Evolutionary conservation across 2,113 vertebrate species (phyloP), one percentile per base, ranked within the genome.

Genomic region (Pachyramphus minor): DNA sequence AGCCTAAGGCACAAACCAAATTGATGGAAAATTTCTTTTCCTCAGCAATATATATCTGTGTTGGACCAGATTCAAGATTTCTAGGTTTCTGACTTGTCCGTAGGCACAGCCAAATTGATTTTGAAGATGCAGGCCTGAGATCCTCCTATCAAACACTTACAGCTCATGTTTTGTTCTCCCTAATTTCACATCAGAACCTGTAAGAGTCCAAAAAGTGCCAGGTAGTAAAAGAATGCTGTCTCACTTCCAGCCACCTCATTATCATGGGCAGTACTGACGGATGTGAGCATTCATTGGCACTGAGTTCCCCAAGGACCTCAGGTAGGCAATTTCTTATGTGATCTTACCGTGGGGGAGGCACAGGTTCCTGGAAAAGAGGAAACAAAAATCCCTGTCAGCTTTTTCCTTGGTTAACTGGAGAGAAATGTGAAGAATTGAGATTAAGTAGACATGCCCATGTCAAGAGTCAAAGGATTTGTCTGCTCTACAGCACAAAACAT

Each of bases 301-400:
- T 4, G 66, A 44, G 27, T 22, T 71, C 73, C 73, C 52, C 0
- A 0, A 68, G 52, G 47, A 81, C 19, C 1, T 3, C 41, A 87
- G 81, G 58, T 75, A 63, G 82, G 30, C 0, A 5, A 68, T 71
- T 62, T 81, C 69, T 35, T 60, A 31, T 52, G 31, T 49, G 67
- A 50, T 37, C 95, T 96, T 96, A 97, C 96, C 96, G 69, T 93
- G 95, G 96, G 47, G 93, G 96, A 73, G 96, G 96, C 6, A 60
- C 25, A 30, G 96, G 96, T 18, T 85, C 60, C 96, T 97, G 93
- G 72, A 93, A 95, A 67, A 94, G 62, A 90, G n/a, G n/a, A 87
- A 85, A 55, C n/a, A 95, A 76, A 93, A 83, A 59, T 44, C 72
- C 19, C 5, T 55, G n/a, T 94, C 16, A 93, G 63, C 30, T 35